These are phyloP conservation scores for Artemia franciscana DNA, from an alignment of 1,140 invertebrate species.

Conservation along the genomic window DNA sequence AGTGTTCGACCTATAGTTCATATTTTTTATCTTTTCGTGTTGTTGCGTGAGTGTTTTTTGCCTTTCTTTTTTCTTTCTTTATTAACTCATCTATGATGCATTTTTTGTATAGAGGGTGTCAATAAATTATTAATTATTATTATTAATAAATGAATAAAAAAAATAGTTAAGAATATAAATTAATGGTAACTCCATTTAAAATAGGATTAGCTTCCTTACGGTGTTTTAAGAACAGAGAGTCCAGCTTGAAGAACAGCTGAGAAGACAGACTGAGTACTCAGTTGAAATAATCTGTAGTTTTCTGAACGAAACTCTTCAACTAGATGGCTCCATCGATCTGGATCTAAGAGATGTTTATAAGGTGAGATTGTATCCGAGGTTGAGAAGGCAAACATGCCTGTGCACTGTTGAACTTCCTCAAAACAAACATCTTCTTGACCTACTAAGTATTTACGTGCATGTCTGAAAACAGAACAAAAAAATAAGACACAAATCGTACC, in stretches of 20 bases:
- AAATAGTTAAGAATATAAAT: too few species aligned
- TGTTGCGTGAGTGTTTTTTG: too few species aligned
- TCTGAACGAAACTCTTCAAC: constrained; percentile 77
- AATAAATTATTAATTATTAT: too few species aligned
- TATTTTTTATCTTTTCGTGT: too few species aligned
- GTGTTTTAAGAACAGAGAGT: constrained; percentile 81
- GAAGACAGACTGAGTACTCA: constrained; percentile 72
- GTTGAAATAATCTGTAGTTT: constrained; percentile 78
- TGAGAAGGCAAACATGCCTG: constrained; percentile 82
- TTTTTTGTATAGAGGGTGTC: too few species aligned
- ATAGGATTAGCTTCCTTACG: too few species aligned
- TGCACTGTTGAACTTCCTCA: constrained; percentile 67
- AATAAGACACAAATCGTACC: background rate
- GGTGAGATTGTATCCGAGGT: constrained; percentile 43
- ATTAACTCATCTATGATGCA: too few species aligned
- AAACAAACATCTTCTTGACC: constrained; percentile 64
- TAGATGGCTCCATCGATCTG: constrained; percentile 48
- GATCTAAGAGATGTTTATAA: constrained; percentile 41
- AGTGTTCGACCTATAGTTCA: too few species aligned
- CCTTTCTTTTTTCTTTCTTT: too few species aligned
- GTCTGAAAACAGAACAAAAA: constrained; percentile 28
- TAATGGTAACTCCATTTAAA: too few species aligned
- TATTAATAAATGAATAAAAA: too few species aligned
- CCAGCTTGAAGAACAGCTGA: constrained; percentile 75
- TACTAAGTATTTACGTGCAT: constrained; percentile 78